Evolutionary conservation across 2,888 invertebrate genomes (phyloP).

Genomic region (Drosophila kuntzei): DNA sequence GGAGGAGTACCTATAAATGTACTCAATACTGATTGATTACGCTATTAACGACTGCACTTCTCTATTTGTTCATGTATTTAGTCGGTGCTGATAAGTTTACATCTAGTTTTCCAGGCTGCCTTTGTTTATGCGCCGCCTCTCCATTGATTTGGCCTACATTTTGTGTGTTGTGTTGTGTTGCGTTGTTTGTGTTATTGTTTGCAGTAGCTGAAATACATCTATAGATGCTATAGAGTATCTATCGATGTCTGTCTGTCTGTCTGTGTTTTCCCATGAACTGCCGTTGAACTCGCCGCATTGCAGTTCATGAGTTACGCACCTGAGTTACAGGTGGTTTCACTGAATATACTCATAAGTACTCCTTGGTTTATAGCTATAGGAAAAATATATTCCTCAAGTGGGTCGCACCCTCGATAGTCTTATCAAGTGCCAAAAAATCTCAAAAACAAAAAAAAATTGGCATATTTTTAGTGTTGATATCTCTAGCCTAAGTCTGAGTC

Average conservation of each 20-base stretch:
- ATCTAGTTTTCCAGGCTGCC: constrained; percentile 21
- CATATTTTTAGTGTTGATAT: constrained; percentile 23
- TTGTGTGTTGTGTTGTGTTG: constrained; percentile 30
- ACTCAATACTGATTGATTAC: constrained; percentile 62
- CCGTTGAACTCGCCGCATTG: constrained; percentile 56
- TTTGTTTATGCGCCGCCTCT: constrained; percentile 63
- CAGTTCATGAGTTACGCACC: constrained; percentile 19
- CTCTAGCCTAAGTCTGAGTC: constrained; percentile 47
- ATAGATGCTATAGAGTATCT: constrained; percentile 17
- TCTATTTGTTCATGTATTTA: constrained; percentile 28
- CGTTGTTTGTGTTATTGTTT: constrained; percentile 40
- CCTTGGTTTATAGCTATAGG: not conserved
- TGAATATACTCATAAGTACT: not conserved
- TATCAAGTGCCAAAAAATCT: constrained; percentile 28
- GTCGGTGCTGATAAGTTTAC: constrained; percentile 55
- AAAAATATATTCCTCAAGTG: constrained; percentile 2
- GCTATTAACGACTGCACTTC: constrained; percentile 52
- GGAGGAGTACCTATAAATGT: constrained; percentile 50
- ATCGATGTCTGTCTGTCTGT: constrained; percentile 14
- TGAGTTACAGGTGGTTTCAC: constrained; percentile 33
- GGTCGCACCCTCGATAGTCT: constrained; percentile 7
- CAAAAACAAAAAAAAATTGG: constrained; percentile 9
- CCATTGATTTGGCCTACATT: constrained; percentile 71
- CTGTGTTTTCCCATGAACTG: constrained; percentile 60
- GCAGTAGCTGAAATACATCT: constrained; percentile 31